Evolutionary conservation across 2,888 invertebrate species (phyloP).

Genomic region (Drosophila picticornis): DNA sequence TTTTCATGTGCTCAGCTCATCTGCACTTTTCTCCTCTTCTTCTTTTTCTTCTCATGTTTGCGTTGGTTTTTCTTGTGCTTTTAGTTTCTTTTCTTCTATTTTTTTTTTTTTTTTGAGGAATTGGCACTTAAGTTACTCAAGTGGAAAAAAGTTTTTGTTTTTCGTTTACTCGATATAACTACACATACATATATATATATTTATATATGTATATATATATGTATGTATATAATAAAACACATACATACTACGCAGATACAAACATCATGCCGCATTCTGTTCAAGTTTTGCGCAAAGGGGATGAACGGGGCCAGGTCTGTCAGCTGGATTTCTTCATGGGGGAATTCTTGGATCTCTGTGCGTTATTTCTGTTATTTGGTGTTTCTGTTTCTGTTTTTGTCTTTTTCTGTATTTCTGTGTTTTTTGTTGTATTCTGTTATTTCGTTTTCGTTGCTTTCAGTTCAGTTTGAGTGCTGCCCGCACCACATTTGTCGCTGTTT

Average conservation of each 20-base stretch:
- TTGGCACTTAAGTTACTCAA: constrained; percentile 83
- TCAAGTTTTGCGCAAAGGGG: constrained; percentile 38
- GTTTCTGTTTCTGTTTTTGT: constrained; percentile 26
- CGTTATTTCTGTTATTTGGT: constrained; percentile 55
- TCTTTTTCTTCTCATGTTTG: constrained; percentile 27
- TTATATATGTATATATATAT: constrained; percentile 28
- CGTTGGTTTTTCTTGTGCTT: constrained; percentile 46
- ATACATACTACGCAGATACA: constrained; percentile 30
- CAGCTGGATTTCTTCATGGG: constrained; percentile 75
- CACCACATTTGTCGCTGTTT: constrained; percentile 51
- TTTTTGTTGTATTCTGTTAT: constrained; percentile 26
- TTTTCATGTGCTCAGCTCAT: constrained; percentile 44
- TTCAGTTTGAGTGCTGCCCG: constrained; percentile 28
- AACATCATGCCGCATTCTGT: constrained; percentile 60
- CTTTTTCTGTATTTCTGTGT: constrained; percentile 17
- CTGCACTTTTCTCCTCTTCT: constrained; percentile 31
- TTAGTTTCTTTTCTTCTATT: constrained; percentile 37
- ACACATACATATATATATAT: constrained; percentile 38
- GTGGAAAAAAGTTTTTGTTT: constrained; percentile 83
- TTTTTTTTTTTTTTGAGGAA: constrained; percentile 60
- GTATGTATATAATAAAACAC: constrained; percentile 8
- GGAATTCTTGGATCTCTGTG: constrained; percentile 57
- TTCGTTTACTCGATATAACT: constrained; percentile 76
- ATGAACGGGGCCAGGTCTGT: constrained; percentile 54
- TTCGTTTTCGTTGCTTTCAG: constrained; percentile 28